These are phyloP conservation scores for Lineus longissimus DNA, from an alignment of 1,140 invertebrate species.

Conservation along the genomic window DNA sequence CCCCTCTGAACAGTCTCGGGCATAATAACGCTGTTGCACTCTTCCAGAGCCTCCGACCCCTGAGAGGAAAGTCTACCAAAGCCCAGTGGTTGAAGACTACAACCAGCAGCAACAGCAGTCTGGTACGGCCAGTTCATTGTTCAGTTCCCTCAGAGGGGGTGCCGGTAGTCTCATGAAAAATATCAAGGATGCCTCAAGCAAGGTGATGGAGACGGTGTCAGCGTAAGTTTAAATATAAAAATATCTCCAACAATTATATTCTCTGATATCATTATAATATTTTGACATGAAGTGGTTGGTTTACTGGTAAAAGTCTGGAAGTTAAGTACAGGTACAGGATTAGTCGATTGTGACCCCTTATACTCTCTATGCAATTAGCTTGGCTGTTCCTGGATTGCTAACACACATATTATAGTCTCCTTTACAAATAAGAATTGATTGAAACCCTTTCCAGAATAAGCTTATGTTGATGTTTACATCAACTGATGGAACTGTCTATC, in stretches of 20 bases:
- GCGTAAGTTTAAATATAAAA: slow-evolving; percentile 65
- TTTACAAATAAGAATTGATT: too few relatives aligned
- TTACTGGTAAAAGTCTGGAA: too few relatives aligned
- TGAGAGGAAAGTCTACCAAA: not conserved
- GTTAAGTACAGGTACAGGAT: too few relatives aligned
- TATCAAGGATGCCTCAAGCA: slow-evolving; percentile 90
- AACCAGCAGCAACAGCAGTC: not conserved
- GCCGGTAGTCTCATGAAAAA: slow-evolving; percentile 69
- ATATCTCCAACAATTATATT: not conserved
- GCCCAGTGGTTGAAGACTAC: not conserved
- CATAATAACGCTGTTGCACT: not conserved
- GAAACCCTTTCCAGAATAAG: too few relatives aligned
- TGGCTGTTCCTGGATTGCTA: too few relatives aligned
- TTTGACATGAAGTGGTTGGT: too few relatives aligned
- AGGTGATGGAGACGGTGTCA: slow-evolving; percentile 94
- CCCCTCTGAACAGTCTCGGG: too few relatives aligned
- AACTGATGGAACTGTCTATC: too few relatives aligned
- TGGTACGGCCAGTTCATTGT: slow-evolving; percentile 31
- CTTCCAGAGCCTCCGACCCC: not conserved
- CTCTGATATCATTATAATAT: slow-evolving; percentile 14
- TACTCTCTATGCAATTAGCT: too few relatives aligned
- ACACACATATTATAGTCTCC: too few relatives aligned
- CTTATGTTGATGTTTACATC: too few relatives aligned
- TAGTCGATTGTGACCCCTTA: too few relatives aligned
- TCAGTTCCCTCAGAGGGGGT: slow-evolving; percentile 47